Base-by-base conservation (phyloP, 2,888 invertebrate species). In the Pachydiplax longipennis region DNA sequence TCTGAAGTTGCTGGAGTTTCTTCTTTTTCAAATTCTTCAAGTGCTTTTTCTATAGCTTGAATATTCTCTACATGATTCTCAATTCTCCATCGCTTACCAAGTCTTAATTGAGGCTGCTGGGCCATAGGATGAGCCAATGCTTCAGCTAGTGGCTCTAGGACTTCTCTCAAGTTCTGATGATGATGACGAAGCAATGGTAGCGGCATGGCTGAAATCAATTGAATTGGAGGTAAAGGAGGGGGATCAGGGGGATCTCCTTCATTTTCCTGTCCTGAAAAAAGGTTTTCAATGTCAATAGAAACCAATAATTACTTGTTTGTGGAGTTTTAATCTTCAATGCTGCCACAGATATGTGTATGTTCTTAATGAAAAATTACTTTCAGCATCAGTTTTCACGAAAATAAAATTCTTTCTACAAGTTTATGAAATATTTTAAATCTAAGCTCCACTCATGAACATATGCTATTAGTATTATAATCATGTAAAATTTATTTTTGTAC, bases 41-140 rank as follows among this genome's bases (percentile, higher is more conserved):
- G 87, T 87, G 87, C 87, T 61, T 65, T 87, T 40, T 87, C 87
- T 37, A 87, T 87, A 37, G 87, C 87, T 61, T 87, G 61, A 15
- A 61, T 37, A 87, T 87, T 87, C 61, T 87, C 87, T 87, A 35
- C 37, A 12, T 87, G 87, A 4, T 22, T 65, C 61, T 87, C 87
- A 37, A 31, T 22, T 65, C 87, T 58, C 87, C 87, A 87, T 15
- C 61, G 58, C 65, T 87, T 87, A 12, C 87, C 87, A n/a, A 61
- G 87, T 22, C 87, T 58, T 13, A 87, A 37, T 37, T 87, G 87
- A 37, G 87, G 65, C 37, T 61, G 83, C 12, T 53, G 87, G 3
- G 65, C n/a, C 13, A 18, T 12, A 22, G 61, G 87, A 35, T 35
- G 61, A 37, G 61, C 35, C 15, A 87, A n/a, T 22, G 37, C 61